These are phyloP conservation scores for Parnassius mnemosyne DNA, from an alignment of 2,888 invertebrate species.

Conservation along the genomic window DNA sequence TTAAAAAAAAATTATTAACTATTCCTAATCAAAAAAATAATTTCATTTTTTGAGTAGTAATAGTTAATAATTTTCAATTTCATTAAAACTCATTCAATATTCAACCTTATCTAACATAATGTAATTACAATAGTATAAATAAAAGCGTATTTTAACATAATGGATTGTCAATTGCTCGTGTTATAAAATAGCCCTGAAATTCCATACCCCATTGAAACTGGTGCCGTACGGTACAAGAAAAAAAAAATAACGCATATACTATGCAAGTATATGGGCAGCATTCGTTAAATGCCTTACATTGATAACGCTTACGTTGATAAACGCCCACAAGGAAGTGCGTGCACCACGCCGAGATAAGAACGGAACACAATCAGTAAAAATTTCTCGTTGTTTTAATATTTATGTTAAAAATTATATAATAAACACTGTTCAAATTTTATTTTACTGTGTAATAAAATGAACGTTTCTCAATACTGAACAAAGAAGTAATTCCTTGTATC, in stretches of 20 bases:
- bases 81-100: too few species aligned
- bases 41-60: too few species aligned
- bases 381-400: conserved; percentile 10
- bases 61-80: too few species aligned
- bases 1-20: too few species aligned
- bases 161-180: neutral
- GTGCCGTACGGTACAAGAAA: conserved; percentile 3
- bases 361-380: conserved; percentile 27
- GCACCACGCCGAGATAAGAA: conserved; percentile 37
- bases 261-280: conserved; percentile 37
- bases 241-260: conserved; percentile 25
- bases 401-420: too few species aligned
- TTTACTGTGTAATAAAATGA: too few species aligned
- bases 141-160: too few species aligned
- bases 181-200: neutral
- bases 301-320: conserved; percentile 59
- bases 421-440: too few species aligned
- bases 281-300: conserved; percentile 48
- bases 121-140: neutral
- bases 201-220: neutral
- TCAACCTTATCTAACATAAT: too few species aligned
- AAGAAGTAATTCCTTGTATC: too few species aligned
- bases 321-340: conserved; percentile 58
- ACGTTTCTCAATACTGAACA: too few species aligned
- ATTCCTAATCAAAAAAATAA: too few species aligned